Base-by-base conservation (phyloP, 2,797 vertebrate genomes). In the Chrysocyon brachyurus region DNA sequence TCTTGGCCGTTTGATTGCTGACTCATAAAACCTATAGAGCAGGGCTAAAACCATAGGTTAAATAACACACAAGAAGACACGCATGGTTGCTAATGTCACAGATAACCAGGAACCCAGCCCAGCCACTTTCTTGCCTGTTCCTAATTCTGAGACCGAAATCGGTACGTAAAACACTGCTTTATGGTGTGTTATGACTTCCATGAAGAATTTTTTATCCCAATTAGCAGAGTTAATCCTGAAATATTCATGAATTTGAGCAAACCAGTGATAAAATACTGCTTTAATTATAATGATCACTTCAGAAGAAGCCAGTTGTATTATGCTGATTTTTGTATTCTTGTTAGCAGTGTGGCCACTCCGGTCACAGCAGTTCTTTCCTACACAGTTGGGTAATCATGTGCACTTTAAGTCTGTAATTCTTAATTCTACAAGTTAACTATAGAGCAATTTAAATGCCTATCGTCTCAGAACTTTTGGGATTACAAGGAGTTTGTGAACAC, bases 161-260 rank as follows among this genome's bases (percentile, higher is more conserved):
- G 19, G 52, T 31, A 16, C 61, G 81, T 15, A 63, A 68, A 91
- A 46, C 24, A 33, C 61, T 26, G 22, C 59, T 72, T 87, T 87
- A 17, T 14, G 15, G 26, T 61, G 3, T 78, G 82, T 77, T 21
- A 46, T 46, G 36, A 77, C 11, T 91, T 61, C n/a, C 5, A 1
- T 72, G 36, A 84, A 75, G 16, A 68, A 94, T 59, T 33, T 88
- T 82, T 61, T n/a, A 88, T 66, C 40, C n/a, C 93, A 91, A 68
- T 91, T 95, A 96, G 63, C 28, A 91, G 64, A 88, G 33, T 28
- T 88, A 82, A 86, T 94, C n/a, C 78, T 57, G 82, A 94, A 97
- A 81, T 96, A 94, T 90, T 81, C 84, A 94, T 85, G 46, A 85
- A 94, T 92, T 92, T 88, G 59, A 94, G 9, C 33, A 12, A 91